A percentile compares a stretch with the other conserved stretches of the same genome.
phyloP scores from a whole-genome alignment of 2,797 vertebrate species.

The Xerus rutilus region DNA sequence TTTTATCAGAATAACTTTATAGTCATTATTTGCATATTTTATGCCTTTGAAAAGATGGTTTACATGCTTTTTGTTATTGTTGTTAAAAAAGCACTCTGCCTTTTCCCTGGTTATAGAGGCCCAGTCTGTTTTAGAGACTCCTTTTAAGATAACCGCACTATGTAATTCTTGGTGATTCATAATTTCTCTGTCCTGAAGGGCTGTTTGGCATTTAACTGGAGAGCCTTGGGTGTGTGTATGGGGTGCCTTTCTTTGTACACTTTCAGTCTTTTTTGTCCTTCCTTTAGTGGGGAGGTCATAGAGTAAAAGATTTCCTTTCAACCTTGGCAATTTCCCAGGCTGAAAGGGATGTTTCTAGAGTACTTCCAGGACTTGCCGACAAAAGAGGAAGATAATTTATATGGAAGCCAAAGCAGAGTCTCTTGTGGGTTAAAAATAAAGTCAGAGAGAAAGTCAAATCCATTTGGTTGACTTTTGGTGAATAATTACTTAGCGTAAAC shows the following conservation, averaged over 20 bases:
- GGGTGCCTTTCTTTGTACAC: slow-evolving; percentile 8
- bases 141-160: not conserved
- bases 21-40: not conserved
- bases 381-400: slow-evolving; percentile 67
- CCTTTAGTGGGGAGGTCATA: slow-evolving; percentile 15
- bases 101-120: slow-evolving; percentile 32
- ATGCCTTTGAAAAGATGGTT: not conserved
- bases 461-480: not conserved
- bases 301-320: slow-evolving; percentile 68
- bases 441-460: not conserved
- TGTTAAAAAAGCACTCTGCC: not conserved
- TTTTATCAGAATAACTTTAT: not conserved
- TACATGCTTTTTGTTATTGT: not conserved
- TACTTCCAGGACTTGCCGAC: slow-evolving; percentile 60
- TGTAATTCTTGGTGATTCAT: slow-evolving; percentile 34
- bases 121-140: not conserved
- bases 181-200: slow-evolving; percentile 7
- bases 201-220: slow-evolving; percentile 31
- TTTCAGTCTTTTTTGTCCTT: slow-evolving; percentile 51
- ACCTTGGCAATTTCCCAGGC: slow-evolving; percentile 53
- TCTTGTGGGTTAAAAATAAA: slow-evolving; percentile 39
- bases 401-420: slow-evolving; percentile 32
- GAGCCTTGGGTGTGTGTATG: not conserved
- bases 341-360: slow-evolving; percentile 62
- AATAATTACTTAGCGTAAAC: slow-evolving; percentile 18